Evolutionary conservation across 35 echinoderm and acorn worm genomes (phyloP).

Genomic region (Apostichopus japonicus): DNA sequence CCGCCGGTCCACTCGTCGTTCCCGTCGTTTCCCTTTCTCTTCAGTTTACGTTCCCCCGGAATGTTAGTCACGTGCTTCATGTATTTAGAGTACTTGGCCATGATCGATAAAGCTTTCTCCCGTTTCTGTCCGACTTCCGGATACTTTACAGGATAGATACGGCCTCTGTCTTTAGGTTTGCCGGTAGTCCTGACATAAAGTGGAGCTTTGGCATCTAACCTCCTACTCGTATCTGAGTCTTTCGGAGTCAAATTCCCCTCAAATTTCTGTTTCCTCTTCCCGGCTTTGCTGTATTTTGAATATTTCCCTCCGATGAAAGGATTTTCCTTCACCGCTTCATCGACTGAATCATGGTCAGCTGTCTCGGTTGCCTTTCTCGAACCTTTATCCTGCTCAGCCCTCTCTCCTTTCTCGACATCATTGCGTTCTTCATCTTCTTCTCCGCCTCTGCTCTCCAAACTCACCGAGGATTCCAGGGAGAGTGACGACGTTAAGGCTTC

Average conservation of each 20-base stretch:
- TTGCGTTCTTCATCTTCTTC: neutral
- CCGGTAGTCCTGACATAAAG: neutral
- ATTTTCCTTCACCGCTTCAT: neutral
- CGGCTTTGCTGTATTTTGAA: constrained; percentile 44
- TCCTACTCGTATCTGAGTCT: neutral
- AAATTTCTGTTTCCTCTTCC: neutral
- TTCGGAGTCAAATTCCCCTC: neutral
- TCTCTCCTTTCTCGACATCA: neutral
- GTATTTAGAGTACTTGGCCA: constrained; percentile 62
- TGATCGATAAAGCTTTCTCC: constrained; percentile 57
- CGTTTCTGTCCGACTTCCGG: constrained; percentile 43
- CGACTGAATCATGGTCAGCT: neutral
- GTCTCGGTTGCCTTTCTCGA: neutral
- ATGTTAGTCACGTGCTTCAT: constrained; percentile 45
- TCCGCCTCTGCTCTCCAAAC: neutral
- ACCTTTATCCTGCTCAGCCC: neutral
- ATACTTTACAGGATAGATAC: constrained; percentile 17
- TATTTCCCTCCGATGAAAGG: neutral
- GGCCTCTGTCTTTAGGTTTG: constrained; percentile 1
- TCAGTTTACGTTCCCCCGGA: neutral
- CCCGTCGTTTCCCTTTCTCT: neutral
- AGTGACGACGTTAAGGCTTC: neutral
- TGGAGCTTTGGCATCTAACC: neutral
- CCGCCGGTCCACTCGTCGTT: neutral
- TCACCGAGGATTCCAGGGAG: neutral